Percentiles rank a stretch among this genome's conserved stretches.
Conservation (phyloP, 2,888 invertebrate genomes). For the Catonia carolina region DNA sequence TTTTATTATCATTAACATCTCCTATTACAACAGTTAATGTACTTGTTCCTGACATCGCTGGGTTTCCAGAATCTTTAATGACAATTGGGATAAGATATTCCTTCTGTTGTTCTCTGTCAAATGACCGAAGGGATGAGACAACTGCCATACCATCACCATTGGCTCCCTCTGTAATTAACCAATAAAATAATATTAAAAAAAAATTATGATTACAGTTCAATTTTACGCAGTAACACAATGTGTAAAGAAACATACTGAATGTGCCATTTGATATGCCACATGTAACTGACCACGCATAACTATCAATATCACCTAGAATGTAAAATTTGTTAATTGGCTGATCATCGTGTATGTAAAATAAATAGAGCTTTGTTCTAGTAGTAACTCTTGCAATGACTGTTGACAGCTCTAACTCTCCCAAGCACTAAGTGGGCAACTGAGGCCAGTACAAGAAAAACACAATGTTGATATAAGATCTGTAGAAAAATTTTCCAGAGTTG, state of each 20-base stretch:
- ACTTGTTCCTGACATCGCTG: conserved; percentile 94
- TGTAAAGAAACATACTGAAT: neutral
- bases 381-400: too few species aligned
- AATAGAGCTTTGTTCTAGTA: too few species aligned
- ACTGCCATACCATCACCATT: conserved; percentile 97
- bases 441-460: too few species aligned
- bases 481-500: too few species aligned
- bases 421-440: too few species aligned
- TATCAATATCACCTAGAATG: too few species aligned
- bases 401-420: too few species aligned
- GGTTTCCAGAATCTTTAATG: conserved; percentile 93
- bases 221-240: neutral
- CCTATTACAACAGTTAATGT: conserved; percentile 95
- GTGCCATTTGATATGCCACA: neutral
- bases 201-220: neutral
- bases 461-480: too few species aligned
- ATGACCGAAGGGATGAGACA: conserved; percentile 85
- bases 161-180: conserved; percentile 68
- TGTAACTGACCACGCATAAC: too few species aligned
- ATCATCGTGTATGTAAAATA: too few species aligned
- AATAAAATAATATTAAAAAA: conserved; percentile 16
- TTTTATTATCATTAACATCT: conserved; percentile 97
- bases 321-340: too few species aligned
- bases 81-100: conserved; percentile 95
- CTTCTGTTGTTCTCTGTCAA: conserved; percentile 93